A percentile compares a stretch with the other conserved stretches of the same genome.
Conservation (phyloP, 2,113 vertebrate species). For the Lophura nycthemera region DNA sequence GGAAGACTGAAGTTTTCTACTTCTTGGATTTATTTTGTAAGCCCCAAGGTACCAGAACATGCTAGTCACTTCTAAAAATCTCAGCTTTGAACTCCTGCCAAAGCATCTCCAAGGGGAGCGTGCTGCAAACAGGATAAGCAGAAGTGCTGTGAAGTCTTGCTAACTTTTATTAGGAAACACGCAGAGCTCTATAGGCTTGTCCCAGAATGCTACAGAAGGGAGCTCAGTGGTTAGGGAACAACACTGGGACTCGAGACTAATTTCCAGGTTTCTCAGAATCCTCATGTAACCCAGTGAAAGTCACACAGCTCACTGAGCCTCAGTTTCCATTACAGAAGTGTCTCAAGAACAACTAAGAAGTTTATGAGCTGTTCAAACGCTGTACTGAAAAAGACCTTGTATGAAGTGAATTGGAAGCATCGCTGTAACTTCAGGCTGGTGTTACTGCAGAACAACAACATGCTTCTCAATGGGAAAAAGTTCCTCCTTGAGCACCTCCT, state of each 20-base stretch:
- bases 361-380: background rate
- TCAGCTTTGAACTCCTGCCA: background rate
- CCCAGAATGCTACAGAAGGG: background rate
- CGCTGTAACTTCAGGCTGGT: background rate
- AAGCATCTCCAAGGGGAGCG: background rate
- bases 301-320: background rate
- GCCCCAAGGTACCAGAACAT: background rate
- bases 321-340: background rate
- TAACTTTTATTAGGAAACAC: background rate
- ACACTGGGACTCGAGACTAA: background rate
- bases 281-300: background rate
- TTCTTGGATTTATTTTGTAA: background rate
- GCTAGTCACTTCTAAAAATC: background rate
- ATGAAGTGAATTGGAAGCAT: background rate
- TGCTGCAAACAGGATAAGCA: background rate
- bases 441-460: background rate
- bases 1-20: background rate
- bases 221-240: background rate
- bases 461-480: background rate
- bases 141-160: background rate
- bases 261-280: background rate
- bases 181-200: background rate
- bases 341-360: background rate
- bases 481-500: background rate
- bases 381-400: background rate